Base-by-base conservation (phyloP, 2,888 invertebrate species). In the Zaprionus bogoriensis region DNA sequence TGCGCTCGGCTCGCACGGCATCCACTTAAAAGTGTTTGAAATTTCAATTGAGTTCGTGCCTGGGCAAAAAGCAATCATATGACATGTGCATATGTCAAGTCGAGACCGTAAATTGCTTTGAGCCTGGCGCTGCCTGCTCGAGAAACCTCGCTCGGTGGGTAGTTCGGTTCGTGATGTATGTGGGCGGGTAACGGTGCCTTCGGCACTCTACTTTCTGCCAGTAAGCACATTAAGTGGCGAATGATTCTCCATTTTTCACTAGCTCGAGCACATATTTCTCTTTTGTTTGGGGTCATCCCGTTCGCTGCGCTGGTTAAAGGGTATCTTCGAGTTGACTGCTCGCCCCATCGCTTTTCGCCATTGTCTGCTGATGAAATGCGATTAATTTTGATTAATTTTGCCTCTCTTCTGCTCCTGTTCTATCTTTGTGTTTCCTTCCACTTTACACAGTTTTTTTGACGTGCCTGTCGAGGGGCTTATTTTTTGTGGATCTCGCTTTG, bases 331-430 rank as follows among this genome's bases (percentile, higher is more conserved):
- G 25, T 25, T 12, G 39, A 6, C 5, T 19, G 20, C 5, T 2
- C 19, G 9, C 9, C 19, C 38, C 48, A 25, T 25, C 39, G 44
- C 48, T 70, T 28, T 60, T 64, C 44, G 39, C 39, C 23, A 22
- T 50, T 51, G 45, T 59, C 55, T 66, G 74, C 54, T 61, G 62
- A 53, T 57, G 52, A 77, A 74, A 80, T 63, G 79, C 87, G 85
- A 80, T 80, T 80, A 81, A 85, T 81, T 77, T 74, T 85, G 82
- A 80, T 87, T 87, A 81, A 81, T 74, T 70, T 61, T 30, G 30
- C 36, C 22, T 20, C 28, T 41, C n/a, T 47, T 42, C 7, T 17
- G 1, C n/a, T 17, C 17, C 19, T 27, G 10, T 14, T 7, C n/a
- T 17, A n/a, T 20, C 12, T 17, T 27, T 44, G 14, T 6, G 12